Base-by-base conservation (phyloP, 1,140 invertebrate species). In the Drosophila pandora region DNA sequence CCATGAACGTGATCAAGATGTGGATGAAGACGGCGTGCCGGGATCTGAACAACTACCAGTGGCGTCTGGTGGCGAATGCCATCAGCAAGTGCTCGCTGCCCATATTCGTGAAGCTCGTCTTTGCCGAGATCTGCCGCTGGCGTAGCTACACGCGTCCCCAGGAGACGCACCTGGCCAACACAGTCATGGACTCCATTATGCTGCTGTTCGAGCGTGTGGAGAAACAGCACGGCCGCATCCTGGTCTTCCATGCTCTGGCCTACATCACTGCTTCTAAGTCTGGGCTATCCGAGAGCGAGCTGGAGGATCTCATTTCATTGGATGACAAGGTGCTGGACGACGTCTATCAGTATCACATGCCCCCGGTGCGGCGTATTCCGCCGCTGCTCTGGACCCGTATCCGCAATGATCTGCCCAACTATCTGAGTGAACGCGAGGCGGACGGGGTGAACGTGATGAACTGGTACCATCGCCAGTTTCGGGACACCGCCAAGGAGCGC, bases 311-410 rank as follows among this genome's bases (percentile, higher is more conserved):
- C 7, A 98, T 99, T 69, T 98, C 97, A 0, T 88, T 99, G 49
- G 98, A 99, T 81, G 97, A 99, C 92, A 97, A 96, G 90, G 96
- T 97, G 1, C 92, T 99, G 45, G 98, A 99, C 87, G 98, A 99
- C 85, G 98, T 99, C 0, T 99, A 99, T 88, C 98, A 99, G 90
- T 99, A 99, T 90, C 98, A 99, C 93, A 94, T 99, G 87, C 98
- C 98, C 1, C 98, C 98, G 0, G 97, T 98, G 0, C 93, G 98
- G 45, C 93, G 98, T 57, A 99, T 99, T 56, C 98, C 98, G 2
- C 98, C 98, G 0, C 91, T 99, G 5, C 93, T 99, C 0, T 99
- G 98, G 98, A 99, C 98, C 0, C 93, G 98, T 78, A 98, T 99
- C 37, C 93, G 97, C 28, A 98, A 98, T 81, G 98, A 99, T 93